Base-by-base conservation (phyloP, 64 coral and sea anemone genomes). In the Pachyseris speciosa region DNA sequence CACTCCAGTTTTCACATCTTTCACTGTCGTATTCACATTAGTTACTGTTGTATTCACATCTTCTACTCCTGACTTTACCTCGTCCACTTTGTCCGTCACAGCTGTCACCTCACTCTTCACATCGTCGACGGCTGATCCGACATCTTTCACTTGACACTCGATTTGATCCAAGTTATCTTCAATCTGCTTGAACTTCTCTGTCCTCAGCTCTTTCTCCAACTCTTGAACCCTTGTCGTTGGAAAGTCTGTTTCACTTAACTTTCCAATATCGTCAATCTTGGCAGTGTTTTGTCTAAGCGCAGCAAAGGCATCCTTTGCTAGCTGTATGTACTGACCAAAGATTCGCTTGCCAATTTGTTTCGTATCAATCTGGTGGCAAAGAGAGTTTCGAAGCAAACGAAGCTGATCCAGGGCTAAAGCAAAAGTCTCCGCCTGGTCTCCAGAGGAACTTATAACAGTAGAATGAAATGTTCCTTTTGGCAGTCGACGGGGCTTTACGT, bases 191-290 rank as follows among this genome's bases (percentile, higher is more conserved):
- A 64, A 64, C 22, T 28, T 67, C 28, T 67, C 64, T 11, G 1
- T 34, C 64, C 17, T 31, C 29, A 67, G 17, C 64, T 67, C 64
- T 5, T 67, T 30, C 2, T 67, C 64, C 6, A 67, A 7, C 29
- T 67, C 28, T 32, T 67, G 64, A 67, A 67, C 9, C 29, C 64
- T 31, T 6, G 26, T 13, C 15, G 64, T 67, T 27, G 83, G 84
- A 86, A 86, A 86, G 65, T 86, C 84, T 17, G 71, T 47, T 72
- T 86, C 84, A 4, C 31, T 26, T 31, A 86, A 47, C 42, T n/a
- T 52, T 52, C 66, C 84, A 3, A 86, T 55, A 2, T 67, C 64
- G 15, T 38, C 51, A 37, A 86, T 86, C 37, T 53, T 70, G 11
- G 67, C 37, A 9, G 17, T 36, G 2, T n/a, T 39, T 53, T 52